Evolutionary conservation across 1,140 invertebrate species (phyloP), one percentile per base, ranked within the genome.

Genomic region (Apis cerana): DNA sequence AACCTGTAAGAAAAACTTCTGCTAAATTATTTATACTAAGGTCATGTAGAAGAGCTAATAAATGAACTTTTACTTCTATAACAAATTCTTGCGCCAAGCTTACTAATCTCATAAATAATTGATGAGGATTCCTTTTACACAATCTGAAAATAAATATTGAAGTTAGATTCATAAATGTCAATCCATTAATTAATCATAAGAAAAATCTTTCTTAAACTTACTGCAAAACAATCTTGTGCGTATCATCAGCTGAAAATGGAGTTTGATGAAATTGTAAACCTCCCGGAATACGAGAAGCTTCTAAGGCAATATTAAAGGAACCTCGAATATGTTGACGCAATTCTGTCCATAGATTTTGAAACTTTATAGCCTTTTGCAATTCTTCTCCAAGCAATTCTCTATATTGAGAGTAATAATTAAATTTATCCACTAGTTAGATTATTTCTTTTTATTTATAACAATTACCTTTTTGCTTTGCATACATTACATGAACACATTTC

Each of bases 31-130:
- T 93, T 85, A 95, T 84, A 62, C 91, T 93, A 89, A 89, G 89
- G 88, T 94, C 92, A 65, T 94, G 88, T 61, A 95, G 80, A 74
- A 95, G 94, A 85, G 95, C 94, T 61, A 96, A 92, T 59, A 96
- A 94, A 80, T 94, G 93, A 83, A 96, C 94, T 91, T 96, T 96
- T 77, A 95, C 95, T 89, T 96, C 95, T 72, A 96, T 94, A 70
- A 96, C 95, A 91, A 96, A 95, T 86, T 96, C 95, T 83, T 95
- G 95, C 11, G 95, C 95, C 83, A 96, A 95, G 70, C 95, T 95
- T 78, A 96, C 95, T 61, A 96, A 89, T 78, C 95, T 94, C 89
- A 95, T 94, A 89, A 95, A 96, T 71, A 96, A 92, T 80, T 96
- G 95, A 88, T 96, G 95, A 59, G 96, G 95, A 91, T 96, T 95